Conservation (phyloP, 2,888 invertebrate genomes). For the Lithophane semibrunnea region DNA sequence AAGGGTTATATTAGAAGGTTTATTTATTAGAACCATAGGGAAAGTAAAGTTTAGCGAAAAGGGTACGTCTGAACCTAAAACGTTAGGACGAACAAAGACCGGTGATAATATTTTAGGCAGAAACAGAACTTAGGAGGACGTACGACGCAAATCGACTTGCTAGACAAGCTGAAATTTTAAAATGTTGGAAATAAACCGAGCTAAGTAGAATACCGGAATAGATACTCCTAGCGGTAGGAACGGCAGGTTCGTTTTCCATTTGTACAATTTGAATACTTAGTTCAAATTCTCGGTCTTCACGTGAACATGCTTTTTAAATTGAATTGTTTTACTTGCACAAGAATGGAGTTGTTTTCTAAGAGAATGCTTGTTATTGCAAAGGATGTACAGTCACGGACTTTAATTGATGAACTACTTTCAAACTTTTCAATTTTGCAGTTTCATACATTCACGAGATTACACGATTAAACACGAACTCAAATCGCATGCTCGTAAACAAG, state of each 20-base stretch:
- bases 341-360: constrained; percentile 38
- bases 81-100: constrained; percentile 21
- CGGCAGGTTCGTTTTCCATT: constrained; percentile 56
- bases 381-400: background rate
- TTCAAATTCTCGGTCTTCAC: constrained; percentile 68
- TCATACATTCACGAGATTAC: too few relatives aligned
- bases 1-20: constrained; percentile 61
- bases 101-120: constrained; percentile 21
- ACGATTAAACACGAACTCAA: too few relatives aligned
- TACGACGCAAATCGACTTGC: constrained; percentile 33
- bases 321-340: constrained; percentile 70
- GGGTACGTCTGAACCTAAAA: constrained; percentile 40
- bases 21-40: constrained; percentile 60
- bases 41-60: constrained; percentile 55
- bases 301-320: constrained; percentile 72
- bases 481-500: too few relatives aligned
- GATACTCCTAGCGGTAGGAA: constrained; percentile 37
- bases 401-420: too few relatives aligned
- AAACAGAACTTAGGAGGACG: constrained; percentile 23
- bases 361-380: constrained; percentile 9
- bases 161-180: constrained; percentile 42
- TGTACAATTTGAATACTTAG: constrained; percentile 67
- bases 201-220: constrained; percentile 42
- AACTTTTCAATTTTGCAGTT: too few relatives aligned
- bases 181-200: constrained; percentile 40